Conservation (phyloP, 2,113 vertebrate genomes). For the Chauna torquata region DNA sequence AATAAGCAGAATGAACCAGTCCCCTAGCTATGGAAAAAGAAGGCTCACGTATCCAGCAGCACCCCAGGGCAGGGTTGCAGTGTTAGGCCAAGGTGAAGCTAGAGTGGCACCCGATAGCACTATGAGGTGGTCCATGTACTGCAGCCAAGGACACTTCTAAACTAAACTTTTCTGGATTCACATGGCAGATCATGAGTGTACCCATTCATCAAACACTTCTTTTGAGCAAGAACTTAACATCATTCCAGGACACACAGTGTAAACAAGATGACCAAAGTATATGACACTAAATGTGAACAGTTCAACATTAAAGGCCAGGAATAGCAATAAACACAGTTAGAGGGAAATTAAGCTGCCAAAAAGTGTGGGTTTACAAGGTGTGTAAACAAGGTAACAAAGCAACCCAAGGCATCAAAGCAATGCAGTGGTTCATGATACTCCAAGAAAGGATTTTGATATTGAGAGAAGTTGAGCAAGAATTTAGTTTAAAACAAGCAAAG, state of each 20-base stretch:
- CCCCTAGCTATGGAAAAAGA: background rate
- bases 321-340: background rate
- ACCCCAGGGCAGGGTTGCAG: background rate
- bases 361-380: background rate
- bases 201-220: background rate
- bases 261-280: background rate
- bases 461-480: background rate
- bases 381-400: background rate
- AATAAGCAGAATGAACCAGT: background rate
- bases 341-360: background rate
- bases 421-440: background rate
- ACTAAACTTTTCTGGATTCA: background rate
- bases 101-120: background rate
- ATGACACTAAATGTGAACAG: background rate
- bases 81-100: background rate
- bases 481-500: background rate
- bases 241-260: background rate
- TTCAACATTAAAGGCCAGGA: background rate
- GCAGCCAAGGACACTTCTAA: background rate
- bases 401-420: background rate
- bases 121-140: background rate
- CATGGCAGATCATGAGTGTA: background rate
- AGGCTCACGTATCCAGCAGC: background rate
- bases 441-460: background rate
- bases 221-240: background rate